Conservation (phyloP, 2,797 vertebrate genomes). For the Syngnathus rostellatus region DNA sequence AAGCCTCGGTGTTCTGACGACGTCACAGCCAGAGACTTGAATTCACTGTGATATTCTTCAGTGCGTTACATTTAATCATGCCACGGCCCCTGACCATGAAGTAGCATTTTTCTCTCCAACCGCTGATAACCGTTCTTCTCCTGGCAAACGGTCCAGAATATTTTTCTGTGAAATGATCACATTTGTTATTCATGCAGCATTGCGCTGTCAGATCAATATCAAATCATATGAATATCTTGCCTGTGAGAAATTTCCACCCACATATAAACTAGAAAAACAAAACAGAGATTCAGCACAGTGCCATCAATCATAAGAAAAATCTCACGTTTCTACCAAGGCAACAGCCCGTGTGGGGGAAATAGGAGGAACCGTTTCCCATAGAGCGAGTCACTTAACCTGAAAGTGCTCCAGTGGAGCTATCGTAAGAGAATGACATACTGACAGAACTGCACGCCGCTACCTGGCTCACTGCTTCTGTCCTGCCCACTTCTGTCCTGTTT, state of each 20-base stretch:
- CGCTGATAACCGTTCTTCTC: slow-evolving; percentile 25
- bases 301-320: slow-evolving; percentile 53
- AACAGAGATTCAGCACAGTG: slow-evolving; percentile 13
- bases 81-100: slow-evolving; percentile 20
- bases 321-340: slow-evolving; percentile 31
- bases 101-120: slow-evolving; percentile 28
- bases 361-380: not conserved
- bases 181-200: slow-evolving; percentile 41
- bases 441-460: not conserved
- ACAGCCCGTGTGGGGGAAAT: slow-evolving; percentile 39
- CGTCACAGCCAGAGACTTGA: slow-evolving; percentile 28
- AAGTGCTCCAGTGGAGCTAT: slow-evolving; percentile 33
- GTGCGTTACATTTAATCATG: slow-evolving; percentile 35
- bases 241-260: slow-evolving; percentile 2
- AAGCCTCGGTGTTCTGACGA: slow-evolving; percentile 33
- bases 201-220: slow-evolving; percentile 44
- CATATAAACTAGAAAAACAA: slow-evolving; percentile 17
- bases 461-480: not conserved
- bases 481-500: not conserved
- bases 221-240: slow-evolving; percentile 50
- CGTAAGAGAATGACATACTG: not conserved
- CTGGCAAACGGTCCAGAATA: slow-evolving; percentile 20
- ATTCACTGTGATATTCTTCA: slow-evolving; percentile 30
- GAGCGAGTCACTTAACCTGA: slow-evolving; percentile 51
- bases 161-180: slow-evolving; percentile 41